Conservation (phyloP, 2,113 vertebrate species). For the Laticauda laticaudata region DNA sequence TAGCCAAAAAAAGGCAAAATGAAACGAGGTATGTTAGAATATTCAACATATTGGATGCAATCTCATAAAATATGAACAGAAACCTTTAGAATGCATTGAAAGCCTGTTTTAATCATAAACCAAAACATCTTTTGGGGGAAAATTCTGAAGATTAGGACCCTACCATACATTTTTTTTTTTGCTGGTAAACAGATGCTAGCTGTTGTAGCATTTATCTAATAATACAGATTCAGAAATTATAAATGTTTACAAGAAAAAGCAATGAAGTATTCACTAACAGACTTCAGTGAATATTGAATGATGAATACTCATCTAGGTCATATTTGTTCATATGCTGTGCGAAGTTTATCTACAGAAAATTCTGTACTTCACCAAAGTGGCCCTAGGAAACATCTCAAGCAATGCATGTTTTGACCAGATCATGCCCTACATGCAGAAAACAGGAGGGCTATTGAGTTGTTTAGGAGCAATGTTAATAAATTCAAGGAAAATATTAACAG, state of each 20-base stretch:
- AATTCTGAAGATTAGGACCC: constrained; percentile 29
- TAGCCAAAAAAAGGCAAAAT: constrained; percentile 57
- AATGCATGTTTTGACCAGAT: neutral
- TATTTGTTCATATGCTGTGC: neutral
- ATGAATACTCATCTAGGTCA: constrained; percentile 26
- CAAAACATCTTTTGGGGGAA: constrained; percentile 49
- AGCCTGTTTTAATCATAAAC: constrained; percentile 40
- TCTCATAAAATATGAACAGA: constrained; percentile 49
- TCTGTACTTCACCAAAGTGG: neutral
- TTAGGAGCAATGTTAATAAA: constrained; percentile 2
- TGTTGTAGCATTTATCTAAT: constrained; percentile 1
- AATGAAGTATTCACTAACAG: neutral
- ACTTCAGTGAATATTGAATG: neutral
- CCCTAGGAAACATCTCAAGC: constrained; percentile 20
- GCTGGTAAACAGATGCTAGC: constrained; percentile 19
- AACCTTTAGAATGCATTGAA: constrained; percentile 44
- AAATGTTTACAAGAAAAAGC: neutral
- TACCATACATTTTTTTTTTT: constrained; percentile 8
- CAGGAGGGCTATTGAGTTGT: neutral
- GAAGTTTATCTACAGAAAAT: neutral
- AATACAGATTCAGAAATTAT: neutral
- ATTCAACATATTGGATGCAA: constrained; percentile 41
- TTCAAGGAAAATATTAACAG: constrained; percentile 24
- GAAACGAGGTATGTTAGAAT: constrained; percentile 42
- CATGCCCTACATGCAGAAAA: neutral